Evolutionary conservation across 2,113 vertebrate genomes (phyloP), one percentile per base, ranked within the genome.

Genomic region (Oncorhynchus keta): DNA sequence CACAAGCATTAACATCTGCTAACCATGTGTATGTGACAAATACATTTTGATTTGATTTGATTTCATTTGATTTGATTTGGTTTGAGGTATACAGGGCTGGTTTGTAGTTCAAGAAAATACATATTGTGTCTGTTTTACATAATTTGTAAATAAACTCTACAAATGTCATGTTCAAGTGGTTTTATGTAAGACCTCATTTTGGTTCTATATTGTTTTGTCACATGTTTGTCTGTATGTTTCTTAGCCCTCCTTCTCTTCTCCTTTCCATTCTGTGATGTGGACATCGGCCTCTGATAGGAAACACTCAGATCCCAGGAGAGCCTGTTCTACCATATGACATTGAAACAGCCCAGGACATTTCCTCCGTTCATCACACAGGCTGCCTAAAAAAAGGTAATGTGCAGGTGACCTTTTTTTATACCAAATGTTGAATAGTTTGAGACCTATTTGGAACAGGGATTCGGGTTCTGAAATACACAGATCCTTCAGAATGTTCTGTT

Each of bases 321-420:
- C 20, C 55, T 80, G 86, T 86, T 89, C 84, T 90, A 89, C 77
- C 68, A 51, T 59, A 70, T 89, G 86, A 92, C 90, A 90, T 84
- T 93, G 90, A 92, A 76, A 84, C 84, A 90, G 82, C 74, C 85
- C 86, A 91, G 89, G 86, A 78, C 76, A 77, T 61, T 71, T 76
- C 83, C 84, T 81, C 83, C 79, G 87, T 89, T 89, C 87, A 93
- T 92, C 89, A 92, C 89, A 86, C 81, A 83, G 75, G 74, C 82
- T 73, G 79, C 76, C 87, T 88, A 83, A 90, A 89, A 85, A 82
- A 89, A 89, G 82, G 81, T 82, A 78, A 81, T 45, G 39, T 45
- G 39, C 39, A 45, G 39, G 39, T 76, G 82, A 79, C 79, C 68
- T 57, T 57, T 20, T 35, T 57, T 20, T 20, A 18, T 45, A 45